Evolutionary conservation across 1,140 invertebrate species (phyloP).

Genomic region (Leptopilina clavipes): DNA sequence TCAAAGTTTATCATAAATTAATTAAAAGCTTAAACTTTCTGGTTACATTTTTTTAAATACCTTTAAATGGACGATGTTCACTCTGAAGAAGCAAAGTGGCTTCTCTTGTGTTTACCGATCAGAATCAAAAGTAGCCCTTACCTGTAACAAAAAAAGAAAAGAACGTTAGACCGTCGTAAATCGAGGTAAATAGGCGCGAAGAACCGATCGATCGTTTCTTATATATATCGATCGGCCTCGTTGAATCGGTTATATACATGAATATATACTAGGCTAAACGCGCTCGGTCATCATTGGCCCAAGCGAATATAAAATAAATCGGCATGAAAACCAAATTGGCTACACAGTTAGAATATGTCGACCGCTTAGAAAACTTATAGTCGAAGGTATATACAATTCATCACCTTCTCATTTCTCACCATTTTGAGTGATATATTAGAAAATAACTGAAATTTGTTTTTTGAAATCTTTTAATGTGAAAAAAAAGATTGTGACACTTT

Average conservation of each 20-base stretch:
- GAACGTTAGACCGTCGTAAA: slow-evolving; percentile 35
- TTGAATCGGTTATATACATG: slow-evolving; percentile 2
- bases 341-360: slow-evolving; percentile 56
- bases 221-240: slow-evolving; percentile 27
- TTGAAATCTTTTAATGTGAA: too few relatives aligned
- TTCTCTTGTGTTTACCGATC: slow-evolving; percentile 10
- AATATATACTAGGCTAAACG: slow-evolving; percentile 26
- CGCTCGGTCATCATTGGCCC: slow-evolving; percentile 41
- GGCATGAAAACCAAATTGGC: slow-evolving; percentile 69
- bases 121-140: slow-evolving; percentile 42
- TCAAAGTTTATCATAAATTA: too few relatives aligned
- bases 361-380: slow-evolving; percentile 51
- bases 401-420: slow-evolving; percentile 72
- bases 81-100: neutral
- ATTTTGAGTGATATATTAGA: too few relatives aligned
- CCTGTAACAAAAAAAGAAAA: slow-evolving; percentile 48
- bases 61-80: neutral
- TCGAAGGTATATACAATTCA: slow-evolving; percentile 67
- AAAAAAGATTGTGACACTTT: too few relatives aligned
- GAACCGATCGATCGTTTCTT: slow-evolving; percentile 36
- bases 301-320: slow-evolving; percentile 63
- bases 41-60: neutral
- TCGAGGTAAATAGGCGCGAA: slow-evolving; percentile 33
- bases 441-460: too few relatives aligned
- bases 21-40: too few relatives aligned